Percentiles rank a stretch among this genome's conserved stretches.
phyloP scores from a whole-genome alignment of 2,888 invertebrate genomes.

The Catocala fraxini region DNA sequence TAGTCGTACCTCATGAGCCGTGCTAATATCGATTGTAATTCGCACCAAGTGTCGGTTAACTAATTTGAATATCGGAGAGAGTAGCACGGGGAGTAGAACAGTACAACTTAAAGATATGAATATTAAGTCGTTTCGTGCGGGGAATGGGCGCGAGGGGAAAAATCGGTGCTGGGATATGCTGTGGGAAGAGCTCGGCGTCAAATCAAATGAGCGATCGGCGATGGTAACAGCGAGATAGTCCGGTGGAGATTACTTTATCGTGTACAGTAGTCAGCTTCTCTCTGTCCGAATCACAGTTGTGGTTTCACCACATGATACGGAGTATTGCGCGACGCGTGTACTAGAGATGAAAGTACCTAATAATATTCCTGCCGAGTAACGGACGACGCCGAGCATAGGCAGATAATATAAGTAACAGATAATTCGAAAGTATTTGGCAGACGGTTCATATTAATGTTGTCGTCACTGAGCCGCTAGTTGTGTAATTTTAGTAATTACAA shows the following conservation, averaged over 20 bases:
- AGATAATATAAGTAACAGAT: too few relatives aligned
- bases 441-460: too few relatives aligned
- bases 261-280: constrained; percentile 11
- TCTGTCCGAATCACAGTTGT: too few relatives aligned
- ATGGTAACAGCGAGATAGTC: constrained; percentile 42
- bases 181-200: constrained; percentile 26
- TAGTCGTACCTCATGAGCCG: neutral
- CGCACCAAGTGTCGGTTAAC: constrained; percentile 6
- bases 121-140: constrained; percentile 15
- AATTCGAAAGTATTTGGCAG: too few relatives aligned
- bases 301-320: too few relatives aligned
- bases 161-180: constrained; percentile 9
- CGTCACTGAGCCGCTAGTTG: too few relatives aligned
- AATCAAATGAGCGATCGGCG: constrained; percentile 51
- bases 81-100: neutral
- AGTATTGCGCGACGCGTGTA: too few relatives aligned
- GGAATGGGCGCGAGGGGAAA: neutral
- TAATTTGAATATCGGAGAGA: constrained; percentile 14
- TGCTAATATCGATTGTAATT: constrained; percentile 8
- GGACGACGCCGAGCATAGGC: too few relatives aligned
- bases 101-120: constrained; percentile 12
- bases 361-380: too few relatives aligned
- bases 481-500: too few relatives aligned
- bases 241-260: constrained; percentile 52
- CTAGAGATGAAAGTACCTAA: too few relatives aligned